Conservation (phyloP, 2,113 vertebrate species). For the Sphyrna mokarran region DNA sequence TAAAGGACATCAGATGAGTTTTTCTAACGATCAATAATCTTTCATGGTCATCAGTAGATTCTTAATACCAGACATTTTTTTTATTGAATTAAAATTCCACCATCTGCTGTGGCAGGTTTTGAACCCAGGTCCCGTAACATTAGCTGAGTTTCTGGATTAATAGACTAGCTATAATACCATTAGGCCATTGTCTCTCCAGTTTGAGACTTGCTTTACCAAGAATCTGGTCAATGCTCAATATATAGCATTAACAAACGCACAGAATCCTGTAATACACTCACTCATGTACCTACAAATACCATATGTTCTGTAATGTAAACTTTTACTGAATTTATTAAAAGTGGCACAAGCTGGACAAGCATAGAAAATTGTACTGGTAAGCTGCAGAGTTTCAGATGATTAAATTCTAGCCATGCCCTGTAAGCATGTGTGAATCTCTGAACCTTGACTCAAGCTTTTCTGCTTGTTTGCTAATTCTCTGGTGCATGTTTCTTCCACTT, state of each 20-base stretch:
- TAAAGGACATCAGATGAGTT: no score
- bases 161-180: no score
- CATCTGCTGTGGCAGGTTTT: no score
- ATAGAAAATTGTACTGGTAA: not conserved
- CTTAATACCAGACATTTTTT: no score
- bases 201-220: not conserved
- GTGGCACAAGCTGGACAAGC: not conserved
- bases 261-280: not conserved
- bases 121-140: no score
- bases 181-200: no score
- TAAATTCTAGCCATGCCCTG: not conserved
- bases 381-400: not conserved
- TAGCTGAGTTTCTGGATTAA: no score
- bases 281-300: not conserved
- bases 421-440: not conserved
- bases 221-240: not conserved
- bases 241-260: not conserved
- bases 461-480: no score
- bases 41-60: no score
- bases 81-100: no score
- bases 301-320: not conserved
- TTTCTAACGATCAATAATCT: no score
- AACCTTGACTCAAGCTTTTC: not conserved
- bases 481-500: not conserved
- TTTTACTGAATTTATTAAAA: not conserved